Evolutionary conservation across 2,888 invertebrate species (phyloP), one percentile per base, ranked within the genome.

Genomic region (Venustoraphidia nigricollis): DNA sequence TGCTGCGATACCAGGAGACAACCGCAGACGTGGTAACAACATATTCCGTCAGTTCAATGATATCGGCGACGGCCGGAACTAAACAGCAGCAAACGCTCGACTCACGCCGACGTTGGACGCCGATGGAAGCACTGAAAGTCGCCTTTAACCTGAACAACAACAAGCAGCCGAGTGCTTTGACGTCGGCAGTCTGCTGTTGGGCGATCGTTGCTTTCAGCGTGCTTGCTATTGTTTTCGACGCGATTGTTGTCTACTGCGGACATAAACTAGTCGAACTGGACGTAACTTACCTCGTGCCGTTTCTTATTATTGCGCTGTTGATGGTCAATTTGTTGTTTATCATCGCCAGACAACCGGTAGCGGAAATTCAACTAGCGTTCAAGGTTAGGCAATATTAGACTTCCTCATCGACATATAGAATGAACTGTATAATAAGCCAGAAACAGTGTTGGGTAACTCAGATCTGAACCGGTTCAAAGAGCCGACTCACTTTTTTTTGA

Each of bases 331-430:
- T 75, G 34, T 62, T 79, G 37, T 57, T 79, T 1, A 69, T 82
- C 34, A 77, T 89, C 52, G 74, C 71, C 54, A 68, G 83, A 36
- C 89, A 89, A 65, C 89, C 89, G 0, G 65, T 72, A 43, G 75
- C 78, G 10, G 59, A 68, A 4, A 60, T 68, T 2, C 66, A 81
- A 50, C 67, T 89, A 42, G 73, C 83, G 3, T 89, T 89, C 59
- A 83, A 79, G 68, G 88, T 83, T 11, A 17, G 11, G 34, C 13
- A 17, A 45, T 9, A 13, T 6, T 27, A 27, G 27, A 6, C 27
- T 27, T 27, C 27, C 27, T 27, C 27, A 27, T 6, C 1, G 27
- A 27, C 27, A 27, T 27, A 17, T 2, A 17, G 2, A 2, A 17
- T 17, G 17, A 4, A 4, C 17, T 17, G 17, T 17, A 4, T 4